A percentile compares a stretch with the other conserved stretches of the same genome.
Evolutionary conservation across 2,888 invertebrate species (phyloP).

Genomic region (Pheosia gnoma): DNA sequence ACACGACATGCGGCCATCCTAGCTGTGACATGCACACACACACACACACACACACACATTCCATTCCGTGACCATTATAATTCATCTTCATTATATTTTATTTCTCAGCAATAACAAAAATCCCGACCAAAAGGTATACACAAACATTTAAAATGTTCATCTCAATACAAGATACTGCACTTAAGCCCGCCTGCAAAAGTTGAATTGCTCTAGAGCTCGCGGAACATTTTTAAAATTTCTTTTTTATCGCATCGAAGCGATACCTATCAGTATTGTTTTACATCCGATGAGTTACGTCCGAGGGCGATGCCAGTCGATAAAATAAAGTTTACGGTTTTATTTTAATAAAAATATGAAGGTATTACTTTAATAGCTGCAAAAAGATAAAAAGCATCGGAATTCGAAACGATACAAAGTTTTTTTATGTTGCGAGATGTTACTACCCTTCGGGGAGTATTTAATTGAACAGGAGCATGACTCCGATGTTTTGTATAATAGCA

Average conservation of each 20-base stretch:
- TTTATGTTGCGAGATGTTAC: constrained; percentile 63
- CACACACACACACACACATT: constrained; percentile 26
- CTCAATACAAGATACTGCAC: constrained; percentile 72
- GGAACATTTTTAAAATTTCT: constrained; percentile 61
- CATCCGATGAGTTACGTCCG: constrained; percentile 70
- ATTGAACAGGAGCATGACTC: constrained; percentile 74
- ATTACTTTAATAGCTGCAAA: constrained; percentile 78
- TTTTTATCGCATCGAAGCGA: constrained; percentile 68
- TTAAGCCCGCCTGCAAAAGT: constrained; percentile 65
- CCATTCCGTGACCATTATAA: constrained; percentile 16
- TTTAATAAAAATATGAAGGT: constrained; percentile 60
- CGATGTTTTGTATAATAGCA: constrained; percentile 74
- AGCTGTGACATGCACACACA: constrained; percentile 34
- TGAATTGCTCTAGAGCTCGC: constrained; percentile 63
- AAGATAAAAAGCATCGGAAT: constrained; percentile 58
- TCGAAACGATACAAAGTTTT: constrained; percentile 61
- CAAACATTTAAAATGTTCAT: constrained; percentile 53
- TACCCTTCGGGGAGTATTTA: constrained; percentile 66
- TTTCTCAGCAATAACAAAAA: constrained; percentile 14
- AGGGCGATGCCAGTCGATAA: constrained; percentile 66
- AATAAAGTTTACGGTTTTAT: constrained; percentile 71
- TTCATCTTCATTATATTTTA: constrained; percentile 14
- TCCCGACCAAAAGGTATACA: constrained; percentile 25
- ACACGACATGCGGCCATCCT: constrained; percentile 43
- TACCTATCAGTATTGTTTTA: constrained; percentile 77